phyloP scores from a whole-genome alignment of 2,113 vertebrate species.

The Siniperca chuatsi region DNA sequence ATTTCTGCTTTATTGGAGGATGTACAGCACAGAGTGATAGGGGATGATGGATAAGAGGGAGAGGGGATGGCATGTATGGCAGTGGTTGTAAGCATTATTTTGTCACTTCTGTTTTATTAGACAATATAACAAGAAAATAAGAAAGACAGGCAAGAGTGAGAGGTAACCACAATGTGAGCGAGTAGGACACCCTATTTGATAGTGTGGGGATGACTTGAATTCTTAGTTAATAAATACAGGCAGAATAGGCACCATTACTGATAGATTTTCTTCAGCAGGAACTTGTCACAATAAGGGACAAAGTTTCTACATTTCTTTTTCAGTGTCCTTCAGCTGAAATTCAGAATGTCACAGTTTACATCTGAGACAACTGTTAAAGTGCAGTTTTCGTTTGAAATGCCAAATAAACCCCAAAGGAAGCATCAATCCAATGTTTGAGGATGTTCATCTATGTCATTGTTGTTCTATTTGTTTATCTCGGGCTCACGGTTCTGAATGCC shows the following conservation, averaged over 20 bases:
- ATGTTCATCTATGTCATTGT: slow-evolving; percentile 59
- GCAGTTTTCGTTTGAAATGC: slow-evolving; percentile 56
- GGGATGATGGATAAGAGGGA: slow-evolving; percentile 40
- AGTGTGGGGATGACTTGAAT: not conserved
- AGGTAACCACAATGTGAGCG: not conserved
- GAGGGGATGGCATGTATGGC: slow-evolving; percentile 5
- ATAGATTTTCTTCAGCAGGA: not conserved
- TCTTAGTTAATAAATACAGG: slow-evolving; percentile 1
- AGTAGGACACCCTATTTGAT: not conserved
- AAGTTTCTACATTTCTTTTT: slow-evolving; percentile 11
- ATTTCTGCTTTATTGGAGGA: slow-evolving; percentile 32
- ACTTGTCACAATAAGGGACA: slow-evolving; percentile 13
- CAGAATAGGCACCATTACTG: not conserved
- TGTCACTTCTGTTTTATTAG: slow-evolving; percentile 23
- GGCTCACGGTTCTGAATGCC: slow-evolving; percentile 50
- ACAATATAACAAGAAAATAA: slow-evolving; percentile 7
- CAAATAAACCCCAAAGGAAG: slow-evolving; percentile 51
- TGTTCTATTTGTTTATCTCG: slow-evolving; percentile 45
- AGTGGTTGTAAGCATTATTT: slow-evolving; percentile 33
- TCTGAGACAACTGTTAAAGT: slow-evolving; percentile 43
- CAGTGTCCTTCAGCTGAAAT: slow-evolving; percentile 25
- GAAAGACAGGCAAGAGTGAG: not conserved
- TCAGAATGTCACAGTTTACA: slow-evolving; percentile 55
- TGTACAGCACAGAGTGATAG: slow-evolving; percentile 32
- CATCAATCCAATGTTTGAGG: slow-evolving; percentile 32